phyloP scores from a whole-genome alignment of 2,888 invertebrate species.

The Dynastes tityus region DNA sequence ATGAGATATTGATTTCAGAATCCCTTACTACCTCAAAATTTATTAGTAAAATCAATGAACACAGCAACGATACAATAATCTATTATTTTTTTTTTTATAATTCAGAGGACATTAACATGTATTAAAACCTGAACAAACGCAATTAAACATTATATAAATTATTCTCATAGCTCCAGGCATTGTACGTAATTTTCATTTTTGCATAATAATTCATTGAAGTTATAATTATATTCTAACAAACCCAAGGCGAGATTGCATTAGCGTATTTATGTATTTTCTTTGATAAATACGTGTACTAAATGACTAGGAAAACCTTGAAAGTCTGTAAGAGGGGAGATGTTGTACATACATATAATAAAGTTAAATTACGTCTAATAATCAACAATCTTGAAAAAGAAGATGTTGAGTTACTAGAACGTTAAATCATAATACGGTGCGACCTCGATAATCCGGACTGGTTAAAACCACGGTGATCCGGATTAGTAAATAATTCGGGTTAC shows the following conservation, averaged over 20 bases:
- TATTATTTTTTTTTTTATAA: too few species aligned
- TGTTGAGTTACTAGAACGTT: background rate
- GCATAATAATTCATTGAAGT: constrained; percentile 22
- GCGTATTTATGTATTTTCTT: constrained; percentile 16
- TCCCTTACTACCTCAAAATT: too few species aligned
- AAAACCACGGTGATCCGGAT: too few species aligned
- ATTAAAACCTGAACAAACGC: background rate
- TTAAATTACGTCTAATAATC: constrained; percentile 7
- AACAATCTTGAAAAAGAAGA: constrained; percentile 1
- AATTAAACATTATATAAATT: constrained; percentile 11
- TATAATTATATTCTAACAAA: constrained; percentile 31
- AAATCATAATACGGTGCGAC: too few species aligned
- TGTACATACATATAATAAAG: background rate
- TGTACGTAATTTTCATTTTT: constrained; percentile 14
- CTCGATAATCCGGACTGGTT: too few species aligned
- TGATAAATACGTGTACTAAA: constrained; percentile 11
- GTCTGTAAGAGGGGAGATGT: background rate
- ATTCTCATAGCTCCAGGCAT: background rate
- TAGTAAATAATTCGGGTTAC: too few species aligned
- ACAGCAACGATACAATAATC: too few species aligned
- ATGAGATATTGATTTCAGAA: too few species aligned
- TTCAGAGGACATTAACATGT: background rate
- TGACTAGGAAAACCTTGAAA: background rate
- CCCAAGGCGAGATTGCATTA: constrained; percentile 27
- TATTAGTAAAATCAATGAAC: too few species aligned